Conservation (phyloP, 2,113 vertebrate genomes). For the Pholis gunnellus region DNA sequence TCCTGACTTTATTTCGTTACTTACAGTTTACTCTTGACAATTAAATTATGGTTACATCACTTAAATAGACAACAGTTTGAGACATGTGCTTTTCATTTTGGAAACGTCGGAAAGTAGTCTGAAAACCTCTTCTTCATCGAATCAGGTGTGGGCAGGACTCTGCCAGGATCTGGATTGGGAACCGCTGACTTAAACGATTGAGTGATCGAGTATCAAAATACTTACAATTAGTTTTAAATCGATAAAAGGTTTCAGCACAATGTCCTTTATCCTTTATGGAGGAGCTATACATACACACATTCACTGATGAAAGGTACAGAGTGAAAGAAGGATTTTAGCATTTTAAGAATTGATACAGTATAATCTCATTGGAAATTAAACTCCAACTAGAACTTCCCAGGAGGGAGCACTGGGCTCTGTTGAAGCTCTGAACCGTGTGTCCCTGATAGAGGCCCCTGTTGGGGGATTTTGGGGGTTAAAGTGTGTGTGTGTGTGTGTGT, state of each 20-base stretch:
- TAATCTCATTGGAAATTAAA: not conserved
- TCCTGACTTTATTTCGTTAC: not conserved
- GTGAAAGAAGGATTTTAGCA: not conserved
- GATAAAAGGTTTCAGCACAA: not conserved
- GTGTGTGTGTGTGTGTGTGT: constrained; percentile 2
- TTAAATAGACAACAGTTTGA: not conserved
- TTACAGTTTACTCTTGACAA: not conserved
- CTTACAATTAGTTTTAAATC: not conserved
- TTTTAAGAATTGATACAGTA: not conserved
- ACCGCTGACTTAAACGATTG: not conserved
- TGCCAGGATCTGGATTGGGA: not conserved
- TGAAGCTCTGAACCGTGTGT: constrained; percentile 54
- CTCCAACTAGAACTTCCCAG: constrained; percentile 4
- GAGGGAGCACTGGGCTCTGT: constrained; percentile 15
- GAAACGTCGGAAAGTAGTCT: not conserved
- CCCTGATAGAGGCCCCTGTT: constrained; percentile 51
- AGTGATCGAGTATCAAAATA: not conserved
- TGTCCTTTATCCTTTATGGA: not conserved
- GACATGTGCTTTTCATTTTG: not conserved
- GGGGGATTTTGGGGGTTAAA: constrained; percentile 46
- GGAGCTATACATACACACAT: not conserved
- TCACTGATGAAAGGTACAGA: not conserved
- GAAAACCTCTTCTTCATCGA: not conserved
- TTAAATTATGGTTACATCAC: not conserved
- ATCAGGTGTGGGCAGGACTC: not conserved